Percentiles rank a stretch among this genome's conserved stretches.
Evolutionary conservation across 1,140 invertebrate genomes (phyloP).

Genomic region (Zaprionus gabonicus): DNA sequence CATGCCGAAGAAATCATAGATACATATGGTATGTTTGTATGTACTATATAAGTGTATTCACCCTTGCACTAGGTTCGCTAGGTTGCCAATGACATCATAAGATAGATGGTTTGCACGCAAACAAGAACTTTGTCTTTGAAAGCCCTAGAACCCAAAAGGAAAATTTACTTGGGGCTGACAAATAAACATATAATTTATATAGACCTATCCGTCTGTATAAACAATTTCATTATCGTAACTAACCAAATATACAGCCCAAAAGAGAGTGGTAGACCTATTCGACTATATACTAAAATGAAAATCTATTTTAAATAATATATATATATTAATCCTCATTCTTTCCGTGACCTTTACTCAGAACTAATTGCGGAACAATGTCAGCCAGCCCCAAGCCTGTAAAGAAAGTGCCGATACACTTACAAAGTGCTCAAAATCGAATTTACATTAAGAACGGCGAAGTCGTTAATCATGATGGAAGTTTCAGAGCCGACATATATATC

Average conservation of each 20-base stretch:
- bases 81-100: slow-evolving; percentile 9
- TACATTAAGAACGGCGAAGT: slow-evolving; percentile 98
- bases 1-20: background rate
- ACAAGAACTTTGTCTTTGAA: background rate
- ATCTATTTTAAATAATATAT: background rate
- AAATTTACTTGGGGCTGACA: no score
- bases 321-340: background rate
- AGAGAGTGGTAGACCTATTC: no score
- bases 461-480: slow-evolving; percentile 96
- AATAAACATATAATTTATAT: no score
- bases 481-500: slow-evolving; percentile 90
- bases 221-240: no score
- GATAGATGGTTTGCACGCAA: background rate
- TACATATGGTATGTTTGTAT: background rate
- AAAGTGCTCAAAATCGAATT: slow-evolving; percentile 96
- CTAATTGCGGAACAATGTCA: slow-evolving; percentile 57
- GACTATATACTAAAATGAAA: no score
- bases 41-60: background rate
- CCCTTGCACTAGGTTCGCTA: slow-evolving; percentile 3
- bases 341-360: slow-evolving; percentile 4
- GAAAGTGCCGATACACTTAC: slow-evolving; percentile 96
- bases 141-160: no score
- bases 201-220: no score
- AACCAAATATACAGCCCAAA: no score
- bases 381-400: slow-evolving; percentile 89